Conservation (phyloP, 35 echinoderm and acorn worm species). For the Hemicentrotus pulcherrimus region DNA sequence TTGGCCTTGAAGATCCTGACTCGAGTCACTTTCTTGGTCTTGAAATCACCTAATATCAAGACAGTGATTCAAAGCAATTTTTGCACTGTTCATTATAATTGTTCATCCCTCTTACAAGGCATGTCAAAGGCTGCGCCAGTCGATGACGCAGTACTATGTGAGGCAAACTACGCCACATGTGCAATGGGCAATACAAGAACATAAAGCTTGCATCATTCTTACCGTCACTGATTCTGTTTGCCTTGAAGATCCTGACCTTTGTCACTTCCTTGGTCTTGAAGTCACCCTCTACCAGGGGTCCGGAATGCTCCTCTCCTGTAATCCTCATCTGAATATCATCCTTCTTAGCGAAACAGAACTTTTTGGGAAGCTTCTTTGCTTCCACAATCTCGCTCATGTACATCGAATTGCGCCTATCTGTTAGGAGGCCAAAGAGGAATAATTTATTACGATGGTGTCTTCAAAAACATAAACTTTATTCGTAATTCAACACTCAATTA, state of each 20-base stretch:
- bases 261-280: conserved; percentile 48
- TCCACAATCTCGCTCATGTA: conserved; percentile 44
- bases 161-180: too few species aligned
- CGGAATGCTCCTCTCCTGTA: not conserved
- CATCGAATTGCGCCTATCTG: conserved; percentile 24
- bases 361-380: conserved; percentile 18
- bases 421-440: not conserved
- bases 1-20: conserved; percentile 33
- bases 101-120: too few species aligned
- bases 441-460: too few species aligned
- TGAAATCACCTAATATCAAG: conserved; percentile 18
- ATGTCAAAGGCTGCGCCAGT: too few species aligned
- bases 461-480: too few species aligned
- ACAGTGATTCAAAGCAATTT: too few species aligned
- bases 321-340: conserved; percentile 42
- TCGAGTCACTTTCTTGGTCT: conserved; percentile 23
- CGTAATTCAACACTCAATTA: too few species aligned
- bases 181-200: too few species aligned
- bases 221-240: conserved; percentile 44
- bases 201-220: not conserved
- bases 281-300: conserved; percentile 24
- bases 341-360: conserved; percentile 43
- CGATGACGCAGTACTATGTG: too few species aligned
- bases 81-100: too few species aligned
- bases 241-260: conserved; percentile 26